phyloP scores from a whole-genome alignment of 2,113 vertebrate species.

The Ptilonorhynchus violaceus region DNA sequence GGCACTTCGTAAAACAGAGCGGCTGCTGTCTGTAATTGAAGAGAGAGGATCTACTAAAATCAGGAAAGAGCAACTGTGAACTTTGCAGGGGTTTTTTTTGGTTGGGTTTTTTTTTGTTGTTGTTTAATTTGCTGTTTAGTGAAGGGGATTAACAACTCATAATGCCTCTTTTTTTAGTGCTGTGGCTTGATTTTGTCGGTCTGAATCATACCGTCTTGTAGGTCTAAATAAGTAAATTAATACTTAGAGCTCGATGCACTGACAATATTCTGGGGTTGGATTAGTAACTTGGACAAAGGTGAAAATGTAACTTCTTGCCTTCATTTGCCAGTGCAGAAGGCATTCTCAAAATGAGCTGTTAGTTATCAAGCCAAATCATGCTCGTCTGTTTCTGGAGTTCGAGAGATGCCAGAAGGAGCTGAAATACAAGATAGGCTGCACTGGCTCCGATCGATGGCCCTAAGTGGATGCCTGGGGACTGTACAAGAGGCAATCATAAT shows the following conservation, averaged over 20 bases:
- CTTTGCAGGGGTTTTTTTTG: neutral
- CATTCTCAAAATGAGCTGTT: neutral
- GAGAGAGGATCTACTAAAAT: neutral
- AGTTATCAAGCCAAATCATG: neutral
- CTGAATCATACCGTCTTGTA: neutral
- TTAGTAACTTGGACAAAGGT: neutral
- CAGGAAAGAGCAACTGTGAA: neutral
- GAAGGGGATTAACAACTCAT: neutral
- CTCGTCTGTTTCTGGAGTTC: neutral
- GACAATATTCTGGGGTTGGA: neutral
- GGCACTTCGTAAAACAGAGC: neutral
- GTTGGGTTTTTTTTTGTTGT: neutral
- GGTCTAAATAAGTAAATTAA: neutral
- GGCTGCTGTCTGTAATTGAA: neutral
- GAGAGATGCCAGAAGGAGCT: neutral
- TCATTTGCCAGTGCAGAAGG: neutral
- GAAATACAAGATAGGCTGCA: neutral
- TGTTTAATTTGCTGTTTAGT: neutral
- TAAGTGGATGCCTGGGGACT: conserved; percentile 22
- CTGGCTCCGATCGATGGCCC: neutral
- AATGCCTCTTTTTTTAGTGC: neutral
- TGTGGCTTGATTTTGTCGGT: neutral
- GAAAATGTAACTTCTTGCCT: neutral
- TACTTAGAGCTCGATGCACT: neutral
- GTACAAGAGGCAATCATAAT: neutral